A percentile compares a stretch with the other conserved stretches of the same genome.
Conservation (phyloP, 2,888 invertebrate genomes). For the Sarcophaga carnaria region DNA sequence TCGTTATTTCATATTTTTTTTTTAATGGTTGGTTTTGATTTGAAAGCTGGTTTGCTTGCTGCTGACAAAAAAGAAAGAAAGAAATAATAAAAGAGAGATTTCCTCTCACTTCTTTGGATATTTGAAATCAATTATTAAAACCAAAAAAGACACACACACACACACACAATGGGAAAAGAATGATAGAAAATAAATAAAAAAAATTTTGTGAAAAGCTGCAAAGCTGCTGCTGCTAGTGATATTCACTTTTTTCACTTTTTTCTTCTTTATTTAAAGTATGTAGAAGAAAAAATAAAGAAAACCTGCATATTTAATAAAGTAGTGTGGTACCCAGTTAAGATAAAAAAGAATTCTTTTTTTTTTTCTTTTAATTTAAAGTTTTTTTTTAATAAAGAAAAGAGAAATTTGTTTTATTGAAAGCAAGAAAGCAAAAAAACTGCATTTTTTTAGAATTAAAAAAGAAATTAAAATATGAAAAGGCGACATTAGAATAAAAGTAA, state of each 20-base stretch:
- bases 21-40: slow-evolving; percentile 45
- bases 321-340: background rate
- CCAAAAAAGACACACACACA: too few species aligned
- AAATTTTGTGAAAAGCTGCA: slow-evolving; percentile 1
- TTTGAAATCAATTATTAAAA: slow-evolving; percentile 38
- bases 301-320: slow-evolving; percentile 39
- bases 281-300: background rate
- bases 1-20: background rate
- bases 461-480: slow-evolving; percentile 18
- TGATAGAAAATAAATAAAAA: slow-evolving; percentile 28
- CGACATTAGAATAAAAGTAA: too few species aligned
- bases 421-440: background rate
- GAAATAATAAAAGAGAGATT: slow-evolving; percentile 63
- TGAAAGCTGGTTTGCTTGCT: slow-evolving; percentile 60
- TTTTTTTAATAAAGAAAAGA: background rate
- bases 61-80: too few species aligned
- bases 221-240: too few species aligned
- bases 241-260: slow-evolving; percentile 50
- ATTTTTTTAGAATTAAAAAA: slow-evolving; percentile 26
- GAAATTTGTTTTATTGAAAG: slow-evolving; percentile 2
- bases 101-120: slow-evolving; percentile 63
- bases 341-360: slow-evolving; percentile 39
- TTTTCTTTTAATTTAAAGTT: background rate
- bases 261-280: background rate
- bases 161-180: slow-evolving; percentile 23